Evolutionary conservation across 2,888 invertebrate genomes (phyloP).

Genomic region (Chaetogeoica ovagalla): DNA sequence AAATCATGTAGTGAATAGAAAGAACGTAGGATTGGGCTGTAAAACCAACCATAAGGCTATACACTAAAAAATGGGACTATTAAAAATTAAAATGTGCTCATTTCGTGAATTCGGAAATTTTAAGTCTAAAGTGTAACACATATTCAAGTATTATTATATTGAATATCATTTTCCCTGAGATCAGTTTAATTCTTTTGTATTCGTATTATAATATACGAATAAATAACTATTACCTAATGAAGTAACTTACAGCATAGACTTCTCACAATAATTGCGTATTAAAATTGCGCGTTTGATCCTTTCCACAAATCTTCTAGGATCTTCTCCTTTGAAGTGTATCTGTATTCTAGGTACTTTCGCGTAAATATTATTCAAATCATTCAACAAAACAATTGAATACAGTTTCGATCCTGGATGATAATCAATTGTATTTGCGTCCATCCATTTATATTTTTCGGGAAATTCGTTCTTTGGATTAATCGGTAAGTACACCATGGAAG

Average conservation of each 20-base stretch:
- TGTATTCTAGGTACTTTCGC: conserved; percentile 14
- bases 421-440: background rate
- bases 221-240: background rate
- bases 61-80: too few relatives aligned
- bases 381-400: background rate
- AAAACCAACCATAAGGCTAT: too few relatives aligned
- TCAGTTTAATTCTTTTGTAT: too few relatives aligned
- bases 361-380: background rate
- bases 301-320: conserved; percentile 28
- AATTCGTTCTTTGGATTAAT: background rate
- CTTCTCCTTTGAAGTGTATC: conserved; percentile 38
- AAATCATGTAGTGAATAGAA: too few relatives aligned
- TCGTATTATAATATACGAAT: background rate
- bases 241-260: conserved; percentile 14
- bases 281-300: conserved; percentile 25
- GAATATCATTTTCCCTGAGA: too few relatives aligned
- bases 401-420: conserved; percentile 2
- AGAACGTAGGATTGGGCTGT: too few relatives aligned
- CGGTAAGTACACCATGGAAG: conserved; percentile 14
- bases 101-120: too few relatives aligned
- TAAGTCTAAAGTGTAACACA: too few relatives aligned
- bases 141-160: too few relatives aligned
- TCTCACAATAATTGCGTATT: conserved; percentile 20
- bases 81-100: too few relatives aligned
- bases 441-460: background rate